These are phyloP conservation scores for Pithys albifrons DNA, from an alignment of 2,113 vertebrate genomes.

Conservation along the genomic window DNA sequence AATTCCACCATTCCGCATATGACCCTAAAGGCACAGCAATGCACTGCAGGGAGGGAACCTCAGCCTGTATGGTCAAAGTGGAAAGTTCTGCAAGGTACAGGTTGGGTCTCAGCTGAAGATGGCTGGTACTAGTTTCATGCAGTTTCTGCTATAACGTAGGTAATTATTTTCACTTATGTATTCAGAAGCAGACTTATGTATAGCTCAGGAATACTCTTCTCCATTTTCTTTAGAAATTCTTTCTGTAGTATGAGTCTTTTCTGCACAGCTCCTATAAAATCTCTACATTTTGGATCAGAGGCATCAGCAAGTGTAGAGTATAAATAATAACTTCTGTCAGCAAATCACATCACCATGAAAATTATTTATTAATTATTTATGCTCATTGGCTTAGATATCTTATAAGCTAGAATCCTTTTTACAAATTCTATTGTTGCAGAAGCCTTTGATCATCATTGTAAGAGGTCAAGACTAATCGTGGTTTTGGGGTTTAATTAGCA, in stretches of 20 bases:
- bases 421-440: not conserved
- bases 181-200: not conserved
- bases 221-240: not conserved
- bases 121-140: not conserved
- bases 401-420: not conserved
- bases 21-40: not conserved
- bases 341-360: not conserved
- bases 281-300: not conserved
- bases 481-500: not conserved
- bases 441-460: not conserved
- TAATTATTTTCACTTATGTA: not conserved
- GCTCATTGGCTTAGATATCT: not conserved
- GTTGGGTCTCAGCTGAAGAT: not conserved
- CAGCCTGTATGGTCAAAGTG: not conserved
- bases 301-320: not conserved
- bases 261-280: not conserved
- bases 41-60: not conserved
- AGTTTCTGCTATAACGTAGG: not conserved
- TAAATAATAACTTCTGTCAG: not conserved
- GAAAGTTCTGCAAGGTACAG: not conserved
- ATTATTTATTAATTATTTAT: not conserved
- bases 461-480: not conserved
- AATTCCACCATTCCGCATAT: not conserved
- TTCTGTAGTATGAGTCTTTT: not conserved
- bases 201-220: not conserved